Conservation (phyloP, 2,113 vertebrate species). For the Eclectus roratus region DNA sequence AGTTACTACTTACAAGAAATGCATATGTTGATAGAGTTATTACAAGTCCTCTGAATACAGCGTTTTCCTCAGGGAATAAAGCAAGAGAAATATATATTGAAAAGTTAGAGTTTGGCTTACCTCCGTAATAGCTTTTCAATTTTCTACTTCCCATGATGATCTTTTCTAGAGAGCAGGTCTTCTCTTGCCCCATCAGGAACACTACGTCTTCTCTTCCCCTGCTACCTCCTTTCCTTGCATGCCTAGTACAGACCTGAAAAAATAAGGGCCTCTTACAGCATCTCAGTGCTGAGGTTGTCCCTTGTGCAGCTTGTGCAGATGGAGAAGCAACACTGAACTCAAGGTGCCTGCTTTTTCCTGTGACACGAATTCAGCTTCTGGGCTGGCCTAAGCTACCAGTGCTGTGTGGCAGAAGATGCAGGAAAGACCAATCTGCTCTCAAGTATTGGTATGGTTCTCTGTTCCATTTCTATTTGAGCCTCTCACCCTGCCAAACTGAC, state of each 20-base stretch:
- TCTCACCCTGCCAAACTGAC: background rate
- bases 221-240: background rate
- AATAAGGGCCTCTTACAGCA: rapidly evolving
- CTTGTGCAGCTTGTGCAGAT: background rate
- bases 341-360: background rate
- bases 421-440: background rate
- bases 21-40: background rate
- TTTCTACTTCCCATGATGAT: background rate
- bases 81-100: background rate
- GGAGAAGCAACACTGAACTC: background rate
- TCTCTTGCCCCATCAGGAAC: background rate
- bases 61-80: background rate
- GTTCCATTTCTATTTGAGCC: background rate
- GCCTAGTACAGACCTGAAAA: background rate
- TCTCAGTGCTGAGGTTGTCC: background rate
- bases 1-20: background rate
- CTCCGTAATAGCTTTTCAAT: background rate
- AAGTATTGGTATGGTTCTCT: background rate
- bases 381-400: background rate
- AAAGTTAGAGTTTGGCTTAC: background rate
- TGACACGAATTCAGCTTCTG: background rate
- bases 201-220: background rate
- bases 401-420: background rate
- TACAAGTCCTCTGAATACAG: background rate
- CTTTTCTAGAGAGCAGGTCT: background rate